Percentiles rank a stretch among this genome's conserved stretches.
Evolutionary conservation across 1,140 invertebrate genomes (phyloP).

Genomic region (Rhopalosiphum maidis): DNA sequence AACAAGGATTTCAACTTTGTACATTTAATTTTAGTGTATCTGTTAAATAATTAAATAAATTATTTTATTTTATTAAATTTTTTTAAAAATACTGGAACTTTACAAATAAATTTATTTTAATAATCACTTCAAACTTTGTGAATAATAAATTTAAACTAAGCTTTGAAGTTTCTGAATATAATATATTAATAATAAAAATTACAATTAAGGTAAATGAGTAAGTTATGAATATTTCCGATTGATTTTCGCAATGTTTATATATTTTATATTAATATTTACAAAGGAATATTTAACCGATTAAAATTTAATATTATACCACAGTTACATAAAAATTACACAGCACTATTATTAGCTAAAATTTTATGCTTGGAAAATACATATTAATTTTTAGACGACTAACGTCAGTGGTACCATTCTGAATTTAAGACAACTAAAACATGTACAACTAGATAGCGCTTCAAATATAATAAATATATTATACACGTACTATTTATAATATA

Average conservation of each 20-base stretch:
- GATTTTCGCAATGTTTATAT: neutral
- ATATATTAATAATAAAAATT: neutral
- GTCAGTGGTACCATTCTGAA: neutral
- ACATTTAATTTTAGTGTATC: no score
- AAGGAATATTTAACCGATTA: neutral
- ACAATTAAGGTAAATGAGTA: neutral
- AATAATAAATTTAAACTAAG: neutral
- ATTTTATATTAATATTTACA: constrained; percentile 6
- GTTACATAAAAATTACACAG: neutral
- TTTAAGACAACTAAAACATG: neutral
- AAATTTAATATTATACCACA: no score
- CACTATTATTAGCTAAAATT: neutral
- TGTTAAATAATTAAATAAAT: no score
- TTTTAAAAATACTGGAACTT: no score
- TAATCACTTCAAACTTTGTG: neutral
- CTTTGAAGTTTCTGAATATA: neutral
- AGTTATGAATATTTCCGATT: neutral
- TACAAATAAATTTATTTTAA: no score
- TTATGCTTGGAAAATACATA: neutral
- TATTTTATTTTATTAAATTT: no score
- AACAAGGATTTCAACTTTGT: no score
- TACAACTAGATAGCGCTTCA: constrained; percentile 4
- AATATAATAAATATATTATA: neutral
- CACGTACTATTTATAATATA: neutral
- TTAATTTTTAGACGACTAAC: neutral